phyloP scores from a whole-genome alignment of 2,113 vertebrate genomes.

The Corythornis madagascariensis region DNA sequence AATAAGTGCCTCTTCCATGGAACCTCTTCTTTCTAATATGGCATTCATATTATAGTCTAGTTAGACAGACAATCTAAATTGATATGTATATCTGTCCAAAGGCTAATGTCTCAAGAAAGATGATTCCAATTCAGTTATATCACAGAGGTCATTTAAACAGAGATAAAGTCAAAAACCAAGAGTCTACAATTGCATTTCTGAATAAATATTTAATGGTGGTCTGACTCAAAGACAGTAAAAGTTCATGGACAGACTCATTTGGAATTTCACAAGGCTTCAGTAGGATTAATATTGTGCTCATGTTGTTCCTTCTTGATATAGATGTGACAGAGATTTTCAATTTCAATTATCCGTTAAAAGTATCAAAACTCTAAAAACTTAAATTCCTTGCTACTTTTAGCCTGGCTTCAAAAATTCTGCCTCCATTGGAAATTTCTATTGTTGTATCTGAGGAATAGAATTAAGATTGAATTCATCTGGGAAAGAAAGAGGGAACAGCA shows the following conservation, averaged over 20 bases:
- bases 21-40: background rate
- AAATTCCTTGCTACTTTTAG: background rate
- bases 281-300: background rate
- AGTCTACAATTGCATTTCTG: background rate
- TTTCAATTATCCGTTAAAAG: background rate
- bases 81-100: background rate
- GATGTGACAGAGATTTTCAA: background rate
- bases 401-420: background rate
- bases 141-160: background rate
- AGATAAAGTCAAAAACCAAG: background rate
- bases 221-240: background rate
- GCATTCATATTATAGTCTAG: background rate
- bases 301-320: background rate
- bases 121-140: background rate
- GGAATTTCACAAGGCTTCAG: background rate
- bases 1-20: background rate
- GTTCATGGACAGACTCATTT: background rate
- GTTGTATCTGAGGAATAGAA: background rate
- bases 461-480: background rate
- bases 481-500: background rate
- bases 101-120: background rate
- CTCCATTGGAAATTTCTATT: background rate
- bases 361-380: background rate
- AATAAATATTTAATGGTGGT: background rate
- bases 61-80: background rate